Evolutionary conservation across 2,113 vertebrate genomes (phyloP), one percentile per base, ranked within the genome.

Genomic region (Scartelaos histophorus): DNA sequence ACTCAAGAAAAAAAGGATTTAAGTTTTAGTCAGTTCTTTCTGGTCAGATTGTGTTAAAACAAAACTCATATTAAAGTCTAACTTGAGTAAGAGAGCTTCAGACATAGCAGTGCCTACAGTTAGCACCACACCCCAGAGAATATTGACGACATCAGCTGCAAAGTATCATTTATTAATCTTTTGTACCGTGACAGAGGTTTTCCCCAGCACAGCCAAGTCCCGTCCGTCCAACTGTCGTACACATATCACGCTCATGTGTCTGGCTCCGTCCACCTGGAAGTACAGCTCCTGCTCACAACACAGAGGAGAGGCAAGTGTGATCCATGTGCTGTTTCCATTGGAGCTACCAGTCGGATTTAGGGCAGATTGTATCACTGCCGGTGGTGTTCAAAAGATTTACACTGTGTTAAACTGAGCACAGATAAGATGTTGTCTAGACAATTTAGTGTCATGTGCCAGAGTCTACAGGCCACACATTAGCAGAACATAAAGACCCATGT

Each of bases 231-330:
- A 35, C 74, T 92, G 89, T 58, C 74, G 67, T 45, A 93, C 86
- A 72, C 91, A 93, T n/a, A 93, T 51, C 71, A 94, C 38, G 29
- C 57, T 76, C 56, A 94, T 84, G 24, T 82, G 73, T 67, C 72
- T 86, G 1, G 91, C 89, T 34, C 87, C 87, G 9, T 94, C 93
- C 79, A 94, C 93, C 76, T 88, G 87, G 76, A 93, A 82, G 10
- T 79, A 75, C 79, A 94, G 84, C 87, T 94, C 93, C 93, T 94
- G 81, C 65, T 79, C 3, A 46, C 78, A 56, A 76, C 10, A 38
- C 21, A 47, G 11, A 12, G 17, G 5, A 3, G 5, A 12, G 2
- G 17, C 12, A 62, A 13, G 4, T 1, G 64, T 15, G 45, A 21
- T 13, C 4, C 54, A 15, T 16, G 51, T 66, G n/a, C 56, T 13